Conservation (phyloP, 2,113 vertebrate species). For the Cairina moschata region DNA sequence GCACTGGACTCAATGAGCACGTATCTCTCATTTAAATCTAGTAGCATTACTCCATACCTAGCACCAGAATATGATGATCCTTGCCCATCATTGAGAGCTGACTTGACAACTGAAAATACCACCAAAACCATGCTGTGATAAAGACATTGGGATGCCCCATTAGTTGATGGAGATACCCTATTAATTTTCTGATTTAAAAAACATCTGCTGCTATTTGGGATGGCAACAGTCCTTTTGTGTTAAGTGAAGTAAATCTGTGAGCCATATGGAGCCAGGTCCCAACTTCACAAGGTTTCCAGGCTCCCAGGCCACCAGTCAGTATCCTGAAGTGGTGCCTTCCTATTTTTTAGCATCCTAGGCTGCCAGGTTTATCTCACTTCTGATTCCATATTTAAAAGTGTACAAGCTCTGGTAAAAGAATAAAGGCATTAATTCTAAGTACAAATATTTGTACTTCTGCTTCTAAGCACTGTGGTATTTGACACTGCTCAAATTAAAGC, state of each 20-base stretch:
- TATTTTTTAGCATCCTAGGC: background rate
- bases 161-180: background rate
- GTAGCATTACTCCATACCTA: background rate
- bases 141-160: background rate
- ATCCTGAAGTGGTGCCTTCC: background rate
- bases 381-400: slow-evolving; percentile 18
- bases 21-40: background rate
- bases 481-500: slow-evolving; percentile 39
- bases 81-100: background rate
- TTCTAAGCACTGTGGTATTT: slow-evolving; percentile 45
- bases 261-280: background rate
- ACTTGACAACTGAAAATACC: background rate
- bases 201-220: background rate
- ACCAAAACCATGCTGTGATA: background rate
- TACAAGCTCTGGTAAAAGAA: background rate
- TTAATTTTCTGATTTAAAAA: background rate
- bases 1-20: background rate
- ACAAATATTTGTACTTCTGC: slow-evolving; percentile 59
- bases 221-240: background rate
- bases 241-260: background rate
- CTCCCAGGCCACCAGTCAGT: background rate
- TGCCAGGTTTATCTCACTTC: background rate
- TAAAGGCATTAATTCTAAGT: slow-evolving; percentile 30
- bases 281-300: background rate
- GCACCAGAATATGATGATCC: background rate